Conservation (phyloP, 2,113 vertebrate species). For the Nanorana parkeri region DNA sequence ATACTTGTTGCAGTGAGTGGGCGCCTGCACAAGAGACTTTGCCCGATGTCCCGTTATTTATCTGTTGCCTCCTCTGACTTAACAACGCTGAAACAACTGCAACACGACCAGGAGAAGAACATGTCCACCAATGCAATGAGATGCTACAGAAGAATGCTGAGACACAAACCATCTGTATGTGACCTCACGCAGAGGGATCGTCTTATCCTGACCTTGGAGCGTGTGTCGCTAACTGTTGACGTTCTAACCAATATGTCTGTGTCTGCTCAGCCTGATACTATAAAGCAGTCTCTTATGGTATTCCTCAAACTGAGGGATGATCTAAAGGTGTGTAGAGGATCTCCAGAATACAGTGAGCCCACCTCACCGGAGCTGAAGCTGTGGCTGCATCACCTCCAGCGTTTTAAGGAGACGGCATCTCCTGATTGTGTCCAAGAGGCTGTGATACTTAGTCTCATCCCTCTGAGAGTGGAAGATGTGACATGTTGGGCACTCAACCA, state of each 20-base stretch:
- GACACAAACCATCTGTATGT: constrained; percentile 42
- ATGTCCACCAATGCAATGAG: constrained; percentile 8
- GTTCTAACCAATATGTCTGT: not conserved
- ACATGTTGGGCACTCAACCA: constrained; percentile 9
- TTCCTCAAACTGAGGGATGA: constrained; percentile 4
- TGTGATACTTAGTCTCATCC: constrained; percentile 16
- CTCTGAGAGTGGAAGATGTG: constrained; percentile 3
- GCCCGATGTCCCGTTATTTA: not conserved
- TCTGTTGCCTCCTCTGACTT: not conserved
- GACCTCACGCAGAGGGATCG: constrained; percentile 14
- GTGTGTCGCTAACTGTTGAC: not conserved
- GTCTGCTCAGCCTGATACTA: not conserved
- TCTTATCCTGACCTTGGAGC: constrained; percentile 17
- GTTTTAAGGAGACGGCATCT: not conserved
- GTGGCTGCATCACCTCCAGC: constrained; percentile 13
- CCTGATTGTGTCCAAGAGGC: constrained; percentile 31
- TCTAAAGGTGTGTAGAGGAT: constrained; percentile 15
- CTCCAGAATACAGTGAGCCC: not conserved
- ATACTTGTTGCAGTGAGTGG: constrained; percentile 5
- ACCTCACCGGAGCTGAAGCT: not conserved
- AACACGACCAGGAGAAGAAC: constrained; percentile 9
- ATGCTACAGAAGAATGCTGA: constrained; percentile 33
- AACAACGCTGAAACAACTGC: not conserved
- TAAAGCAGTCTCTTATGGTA: not conserved
- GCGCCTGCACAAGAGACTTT: not conserved